phyloP scores from a whole-genome alignment of 2,113 vertebrate genomes.

The Tragelaphus scriptus region DNA sequence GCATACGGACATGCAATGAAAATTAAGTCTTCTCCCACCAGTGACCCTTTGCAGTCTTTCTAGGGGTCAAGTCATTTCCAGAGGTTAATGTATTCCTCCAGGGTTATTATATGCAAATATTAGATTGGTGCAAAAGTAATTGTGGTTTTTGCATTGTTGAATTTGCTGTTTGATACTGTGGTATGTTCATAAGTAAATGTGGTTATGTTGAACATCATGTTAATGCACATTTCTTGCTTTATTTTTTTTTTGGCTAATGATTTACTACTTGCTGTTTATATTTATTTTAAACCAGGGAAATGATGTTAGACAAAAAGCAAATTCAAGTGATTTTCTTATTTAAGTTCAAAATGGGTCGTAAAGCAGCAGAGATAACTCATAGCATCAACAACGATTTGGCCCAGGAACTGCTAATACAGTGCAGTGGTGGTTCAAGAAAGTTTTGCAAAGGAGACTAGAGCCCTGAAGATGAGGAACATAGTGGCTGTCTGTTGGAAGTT shows the following conservation, averaged over 20 bases:
- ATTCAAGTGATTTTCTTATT: neutral
- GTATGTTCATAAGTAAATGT: neutral
- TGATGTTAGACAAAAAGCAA: neutral
- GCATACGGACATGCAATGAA: neutral
- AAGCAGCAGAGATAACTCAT: neutral
- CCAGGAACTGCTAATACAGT: neutral
- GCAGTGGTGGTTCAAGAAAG: neutral
- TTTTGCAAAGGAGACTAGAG: neutral
- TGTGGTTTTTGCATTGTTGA: neutral
- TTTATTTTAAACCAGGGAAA: neutral
- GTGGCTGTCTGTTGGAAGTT: neutral
- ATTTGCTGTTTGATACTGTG: neutral
- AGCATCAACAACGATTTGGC: neutral
- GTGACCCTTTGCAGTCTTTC: neutral
- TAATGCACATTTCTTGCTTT: neutral
- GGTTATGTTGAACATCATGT: neutral
- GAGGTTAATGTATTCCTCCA: too few relatives aligned
- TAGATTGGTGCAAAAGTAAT: neutral
- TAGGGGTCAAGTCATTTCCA: fast-evolving
- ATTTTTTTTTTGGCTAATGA: neutral
- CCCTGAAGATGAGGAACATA: neutral
- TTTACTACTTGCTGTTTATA: neutral
- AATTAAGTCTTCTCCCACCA: neutral
- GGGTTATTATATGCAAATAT: neutral
- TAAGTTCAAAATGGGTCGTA: neutral